phyloP scores from a whole-genome alignment of 2,888 invertebrate species.

The Tipula confusa region DNA sequence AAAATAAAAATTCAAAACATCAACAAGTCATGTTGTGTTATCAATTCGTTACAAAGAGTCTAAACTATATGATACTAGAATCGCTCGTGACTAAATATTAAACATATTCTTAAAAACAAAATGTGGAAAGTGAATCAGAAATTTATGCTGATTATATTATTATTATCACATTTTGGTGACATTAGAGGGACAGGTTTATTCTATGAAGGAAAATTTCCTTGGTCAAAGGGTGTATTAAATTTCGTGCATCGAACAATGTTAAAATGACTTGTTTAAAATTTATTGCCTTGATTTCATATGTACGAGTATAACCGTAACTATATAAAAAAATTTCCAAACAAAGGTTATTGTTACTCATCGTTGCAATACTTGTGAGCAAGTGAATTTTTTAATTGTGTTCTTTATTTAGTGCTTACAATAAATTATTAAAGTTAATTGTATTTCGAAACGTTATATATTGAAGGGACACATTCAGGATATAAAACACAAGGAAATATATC shows the following conservation, averaged over 20 bases:
- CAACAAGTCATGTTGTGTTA: not conserved
- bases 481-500: not conserved
- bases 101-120: not conserved
- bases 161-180: not conserved
- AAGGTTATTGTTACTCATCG: not conserved
- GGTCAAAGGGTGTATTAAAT: not conserved
- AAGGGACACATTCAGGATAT: not conserved
- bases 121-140: not conserved
- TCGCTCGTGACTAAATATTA: not conserved
- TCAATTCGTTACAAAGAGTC: constrained; percentile 7
- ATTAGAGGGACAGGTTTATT: not conserved
- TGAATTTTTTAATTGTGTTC: not conserved
- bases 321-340: too few species aligned
- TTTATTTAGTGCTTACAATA: not conserved
- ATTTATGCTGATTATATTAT: not conserved
- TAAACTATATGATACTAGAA: not conserved
- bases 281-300: not conserved
- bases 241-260: not conserved
- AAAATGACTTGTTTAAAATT: not conserved
- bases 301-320: not conserved
- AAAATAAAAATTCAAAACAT: not conserved
- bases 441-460: not conserved
- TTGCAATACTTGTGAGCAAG: not conserved
- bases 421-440: not conserved
- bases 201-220: not conserved